Base-by-base conservation (phyloP, 2,888 invertebrate species). In the Drosophila falleni region DNA sequence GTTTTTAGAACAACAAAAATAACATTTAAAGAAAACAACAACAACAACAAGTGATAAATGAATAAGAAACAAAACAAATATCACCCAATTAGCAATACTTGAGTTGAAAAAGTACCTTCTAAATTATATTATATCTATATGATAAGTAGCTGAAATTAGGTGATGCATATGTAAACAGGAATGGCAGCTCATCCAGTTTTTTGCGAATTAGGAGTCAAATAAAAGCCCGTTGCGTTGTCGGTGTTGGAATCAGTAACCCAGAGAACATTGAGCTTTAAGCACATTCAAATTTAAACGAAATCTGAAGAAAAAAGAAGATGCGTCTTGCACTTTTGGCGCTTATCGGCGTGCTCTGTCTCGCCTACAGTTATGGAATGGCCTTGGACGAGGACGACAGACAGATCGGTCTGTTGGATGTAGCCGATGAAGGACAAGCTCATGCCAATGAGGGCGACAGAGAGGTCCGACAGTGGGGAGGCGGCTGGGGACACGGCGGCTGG, bases 131-230 rank as follows among this genome's bases (percentile, higher is more conserved):
- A 26, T 37, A 10, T 13, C 13, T 44, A 16, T 46, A 56, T 23
- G 44, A 23, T 26, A 56, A 47, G 37, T 31, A 60, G 9, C 26
- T 50, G 44, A 49, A 65, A 51, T 70, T 53, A 13, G 55, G 26
- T 44, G 61, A 62, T 75, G 55, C 61, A 54, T 55, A 33, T 5
- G 56, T 51, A 56, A 76, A 75, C 64, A 58, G 75, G 75, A 79
- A 64, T 69, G 53, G 46, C 56, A 56, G 51, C 41, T 61, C 19
- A 58, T 58, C 49, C 63, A 60, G 79, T 53, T 23, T 46, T 61
- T 35, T 42, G 42, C 10, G n/a, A 5, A 39, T 44, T 39, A 19
- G 37, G n/a, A 33, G 61, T 42, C 37, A 39, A 53, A 68, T 68
- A 68, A 63, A 68, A 56, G 33, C 46, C 56, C 10, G n/a, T 2